Percentiles rank a stretch among this genome's conserved stretches.
Evolutionary conservation across 2,113 vertebrate species (phyloP).

Genomic region (Protobothrops flavoviridis): DNA sequence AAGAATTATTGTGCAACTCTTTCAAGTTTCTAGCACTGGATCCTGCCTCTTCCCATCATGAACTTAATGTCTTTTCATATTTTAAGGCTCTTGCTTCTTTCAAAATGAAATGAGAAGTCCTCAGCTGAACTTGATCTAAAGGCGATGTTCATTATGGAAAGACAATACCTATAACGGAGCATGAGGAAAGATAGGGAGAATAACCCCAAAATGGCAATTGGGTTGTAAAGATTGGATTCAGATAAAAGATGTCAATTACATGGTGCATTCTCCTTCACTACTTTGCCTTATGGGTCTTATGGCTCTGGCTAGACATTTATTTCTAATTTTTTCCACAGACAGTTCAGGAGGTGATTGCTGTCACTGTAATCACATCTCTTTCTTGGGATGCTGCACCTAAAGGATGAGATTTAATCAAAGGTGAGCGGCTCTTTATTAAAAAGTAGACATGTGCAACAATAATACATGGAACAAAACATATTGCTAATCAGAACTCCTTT

Average conservation of each 20-base stretch:
- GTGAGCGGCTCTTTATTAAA: conserved; percentile 13
- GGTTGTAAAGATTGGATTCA: not conserved
- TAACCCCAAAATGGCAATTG: not conserved
- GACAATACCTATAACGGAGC: not conserved
- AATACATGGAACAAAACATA: not conserved
- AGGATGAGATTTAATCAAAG: not conserved
- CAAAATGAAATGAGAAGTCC: not conserved
- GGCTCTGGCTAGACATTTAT: not conserved
- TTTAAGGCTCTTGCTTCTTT: not conserved
- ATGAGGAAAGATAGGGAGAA: not conserved
- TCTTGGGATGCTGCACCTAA: not conserved
- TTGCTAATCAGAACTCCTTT: not conserved
- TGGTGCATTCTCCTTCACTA: not conserved
- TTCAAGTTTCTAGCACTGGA: not conserved
- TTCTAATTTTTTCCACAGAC: conserved; percentile 4
- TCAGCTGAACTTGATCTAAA: not conserved
- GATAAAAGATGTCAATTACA: not conserved
- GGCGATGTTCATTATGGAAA: not conserved
- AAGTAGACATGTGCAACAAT: not conserved
- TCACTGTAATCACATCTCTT: not conserved
- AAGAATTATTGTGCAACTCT: not conserved
- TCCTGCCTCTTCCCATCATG: not conserved
- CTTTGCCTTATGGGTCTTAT: not conserved
- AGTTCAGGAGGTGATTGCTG: not conserved
- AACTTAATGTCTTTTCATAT: not conserved